phyloP scores from a whole-genome alignment of 2,113 vertebrate species.

The Lanius ludovicianus region DNA sequence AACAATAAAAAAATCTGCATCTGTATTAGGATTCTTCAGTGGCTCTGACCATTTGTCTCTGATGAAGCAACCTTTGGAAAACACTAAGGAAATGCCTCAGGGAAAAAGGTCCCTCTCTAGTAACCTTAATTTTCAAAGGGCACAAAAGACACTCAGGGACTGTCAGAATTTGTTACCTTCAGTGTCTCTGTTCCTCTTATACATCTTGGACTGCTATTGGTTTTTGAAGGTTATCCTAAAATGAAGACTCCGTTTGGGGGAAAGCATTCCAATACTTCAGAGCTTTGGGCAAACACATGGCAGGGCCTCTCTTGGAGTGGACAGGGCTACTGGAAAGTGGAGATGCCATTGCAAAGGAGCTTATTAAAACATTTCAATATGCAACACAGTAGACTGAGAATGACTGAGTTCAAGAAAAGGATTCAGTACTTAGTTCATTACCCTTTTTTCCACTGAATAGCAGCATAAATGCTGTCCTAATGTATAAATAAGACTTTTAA shows the following conservation, averaged over 20 bases:
- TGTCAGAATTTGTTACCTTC: not conserved
- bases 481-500: not conserved
- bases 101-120: not conserved
- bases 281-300: not conserved
- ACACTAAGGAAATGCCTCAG: not conserved
- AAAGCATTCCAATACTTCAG: not conserved
- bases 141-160: not conserved
- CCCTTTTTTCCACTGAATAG: not conserved
- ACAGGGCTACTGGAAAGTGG: not conserved
- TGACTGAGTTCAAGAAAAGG: not conserved
- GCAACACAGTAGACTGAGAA: not conserved
- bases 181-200: not conserved
- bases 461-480: not conserved
- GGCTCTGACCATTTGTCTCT: not conserved
- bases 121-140: not conserved
- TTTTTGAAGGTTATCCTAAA: not conserved
- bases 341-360: not conserved
- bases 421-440: not conserved
- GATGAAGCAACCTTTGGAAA: conserved; percentile 21
- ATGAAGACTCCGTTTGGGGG: not conserved
- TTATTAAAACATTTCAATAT: not conserved
- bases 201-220: not conserved
- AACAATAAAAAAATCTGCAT: not conserved
- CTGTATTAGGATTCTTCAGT: not conserved
- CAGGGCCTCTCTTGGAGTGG: not conserved